Conservation (phyloP, 1,140 invertebrate species). For the Temnothorax longispinosus region DNA sequence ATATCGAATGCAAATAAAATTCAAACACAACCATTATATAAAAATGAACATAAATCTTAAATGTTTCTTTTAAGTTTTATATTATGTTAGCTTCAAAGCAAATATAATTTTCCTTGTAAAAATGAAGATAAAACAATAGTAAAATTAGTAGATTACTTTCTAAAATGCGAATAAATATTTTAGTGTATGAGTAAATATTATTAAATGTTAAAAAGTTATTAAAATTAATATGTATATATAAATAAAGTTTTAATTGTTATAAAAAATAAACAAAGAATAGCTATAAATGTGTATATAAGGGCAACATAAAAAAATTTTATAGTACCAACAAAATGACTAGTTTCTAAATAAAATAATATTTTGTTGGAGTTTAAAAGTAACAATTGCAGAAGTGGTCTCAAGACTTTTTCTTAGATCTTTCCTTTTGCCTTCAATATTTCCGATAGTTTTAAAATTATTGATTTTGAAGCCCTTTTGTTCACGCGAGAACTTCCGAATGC, state of each 20-base stretch:
- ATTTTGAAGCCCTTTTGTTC: conserved; percentile 34
- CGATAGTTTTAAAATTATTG: conserved; percentile 38
- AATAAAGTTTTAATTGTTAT: too few species aligned
- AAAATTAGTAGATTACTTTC: background rate
- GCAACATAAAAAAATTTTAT: background rate
- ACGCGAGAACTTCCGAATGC: conserved; percentile 27
- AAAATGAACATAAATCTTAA: background rate
- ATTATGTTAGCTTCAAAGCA: background rate
- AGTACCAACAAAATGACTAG: too few species aligned
- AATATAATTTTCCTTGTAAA: background rate
- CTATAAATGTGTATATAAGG: background rate
- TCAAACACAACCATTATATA: background rate
- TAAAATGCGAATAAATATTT: background rate
- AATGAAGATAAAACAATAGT: background rate
- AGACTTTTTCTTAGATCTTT: background rate
- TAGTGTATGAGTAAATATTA: background rate
- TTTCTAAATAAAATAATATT: background rate
- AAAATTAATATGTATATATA: background rate
- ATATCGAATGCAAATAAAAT: background rate
- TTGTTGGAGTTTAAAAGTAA: background rate
- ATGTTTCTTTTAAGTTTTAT: background rate
- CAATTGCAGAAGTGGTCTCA: background rate
- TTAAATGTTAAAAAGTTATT: background rate
- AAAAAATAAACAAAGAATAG: too few species aligned
- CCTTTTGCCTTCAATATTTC: conserved; percentile 10